phyloP scores from a whole-genome alignment of 2,888 invertebrate genomes.

The Brenthis daphne region DNA sequence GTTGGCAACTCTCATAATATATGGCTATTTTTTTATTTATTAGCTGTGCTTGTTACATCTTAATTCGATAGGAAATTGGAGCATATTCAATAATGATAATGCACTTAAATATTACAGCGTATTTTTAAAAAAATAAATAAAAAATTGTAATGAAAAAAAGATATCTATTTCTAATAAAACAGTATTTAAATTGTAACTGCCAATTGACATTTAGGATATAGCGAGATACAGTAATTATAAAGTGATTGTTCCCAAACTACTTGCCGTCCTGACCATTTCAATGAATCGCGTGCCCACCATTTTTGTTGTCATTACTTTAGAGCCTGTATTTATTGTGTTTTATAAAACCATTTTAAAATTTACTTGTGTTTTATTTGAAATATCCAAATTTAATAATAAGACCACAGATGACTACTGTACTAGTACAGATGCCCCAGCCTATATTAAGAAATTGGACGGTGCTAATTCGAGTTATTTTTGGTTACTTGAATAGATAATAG shows the following conservation, averaged over 20 bases:
- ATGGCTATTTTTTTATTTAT: neutral
- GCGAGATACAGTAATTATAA: constrained; percentile 20
- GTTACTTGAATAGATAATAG: too few species aligned
- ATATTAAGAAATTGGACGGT: too few species aligned
- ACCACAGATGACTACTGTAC: too few species aligned
- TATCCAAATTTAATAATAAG: neutral
- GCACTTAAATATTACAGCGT: too few species aligned
- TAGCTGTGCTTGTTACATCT: too few species aligned
- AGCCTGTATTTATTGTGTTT: constrained; percentile 79
- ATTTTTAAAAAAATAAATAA: neutral
- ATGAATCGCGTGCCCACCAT: constrained; percentile 66
- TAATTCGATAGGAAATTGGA: too few species aligned
- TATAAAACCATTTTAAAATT: constrained; percentile 70
- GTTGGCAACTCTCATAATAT: neutral
- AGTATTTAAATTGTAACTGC: neutral
- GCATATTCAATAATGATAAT: too few species aligned
- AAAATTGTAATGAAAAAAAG: neutral
- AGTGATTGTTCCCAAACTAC: constrained; percentile 53
- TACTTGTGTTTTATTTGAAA: constrained; percentile 37
- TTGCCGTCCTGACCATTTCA: constrained; percentile 67
- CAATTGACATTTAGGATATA: neutral
- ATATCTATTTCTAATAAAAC: neutral
- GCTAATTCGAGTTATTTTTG: too few species aligned
- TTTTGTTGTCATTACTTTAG: constrained; percentile 70
- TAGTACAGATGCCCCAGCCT: too few species aligned